phyloP scores from a whole-genome alignment of 2,888 invertebrate species.

The Pediacus dermestoides region DNA sequence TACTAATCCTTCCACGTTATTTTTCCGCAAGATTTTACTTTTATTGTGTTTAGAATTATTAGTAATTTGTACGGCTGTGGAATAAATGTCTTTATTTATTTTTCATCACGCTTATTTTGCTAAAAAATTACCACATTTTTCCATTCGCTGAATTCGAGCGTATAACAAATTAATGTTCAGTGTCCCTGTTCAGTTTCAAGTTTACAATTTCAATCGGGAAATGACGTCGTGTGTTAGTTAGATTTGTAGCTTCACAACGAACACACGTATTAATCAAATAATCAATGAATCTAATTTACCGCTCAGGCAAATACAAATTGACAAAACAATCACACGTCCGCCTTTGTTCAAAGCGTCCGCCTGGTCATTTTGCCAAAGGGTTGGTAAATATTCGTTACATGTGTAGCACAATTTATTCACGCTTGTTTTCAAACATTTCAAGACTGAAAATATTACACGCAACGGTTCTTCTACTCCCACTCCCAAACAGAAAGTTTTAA shows the following conservation, averaged over 20 bases:
- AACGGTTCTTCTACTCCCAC: no score
- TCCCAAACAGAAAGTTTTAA: no score
- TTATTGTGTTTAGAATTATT: no score
- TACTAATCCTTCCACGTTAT: background rate
- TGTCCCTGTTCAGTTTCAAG: slow-evolving; percentile 8
- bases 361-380: slow-evolving; percentile 41
- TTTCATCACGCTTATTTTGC: no score
- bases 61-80: no score
- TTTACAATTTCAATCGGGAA: slow-evolving; percentile 26
- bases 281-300: slow-evolving; percentile 48
- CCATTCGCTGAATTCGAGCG: no score
- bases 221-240: slow-evolving; percentile 29
- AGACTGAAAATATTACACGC: no score
- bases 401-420: slow-evolving; percentile 39
- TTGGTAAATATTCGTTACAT: slow-evolving; percentile 44
- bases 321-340: slow-evolving; percentile 47
- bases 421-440: slow-evolving; percentile 33
- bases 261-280: slow-evolving; percentile 43
- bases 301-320: slow-evolving; percentile 45
- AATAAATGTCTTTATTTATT: no score
- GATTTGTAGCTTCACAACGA: slow-evolving; percentile 32
- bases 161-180: no score
- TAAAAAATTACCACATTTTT: no score
- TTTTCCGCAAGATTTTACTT: no score
- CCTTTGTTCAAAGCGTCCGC: slow-evolving; percentile 32